phyloP scores from a whole-genome alignment of 2,888 invertebrate species.

The Orthonychiurus folsomi region DNA sequence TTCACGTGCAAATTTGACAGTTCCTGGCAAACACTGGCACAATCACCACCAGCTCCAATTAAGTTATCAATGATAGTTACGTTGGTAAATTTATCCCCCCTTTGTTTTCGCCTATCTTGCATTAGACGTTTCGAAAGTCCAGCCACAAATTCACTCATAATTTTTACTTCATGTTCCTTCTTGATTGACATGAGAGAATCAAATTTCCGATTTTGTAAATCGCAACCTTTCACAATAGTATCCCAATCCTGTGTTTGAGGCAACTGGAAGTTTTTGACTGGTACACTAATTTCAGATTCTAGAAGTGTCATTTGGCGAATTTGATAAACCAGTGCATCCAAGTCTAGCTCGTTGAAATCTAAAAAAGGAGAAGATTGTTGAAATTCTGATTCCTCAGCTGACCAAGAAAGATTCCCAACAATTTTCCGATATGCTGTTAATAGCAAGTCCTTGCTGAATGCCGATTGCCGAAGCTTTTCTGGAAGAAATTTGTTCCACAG shows the following conservation, averaged over 20 bases:
- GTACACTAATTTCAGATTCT: not conserved
- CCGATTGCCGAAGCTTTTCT: constrained; percentile 45
- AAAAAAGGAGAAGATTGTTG: no score
- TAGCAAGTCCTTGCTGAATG: not conserved
- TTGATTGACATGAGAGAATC: constrained; percentile 62
- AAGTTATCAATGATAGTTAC: no score
- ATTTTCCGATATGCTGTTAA: not conserved
- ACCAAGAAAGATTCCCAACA: constrained; percentile 2
- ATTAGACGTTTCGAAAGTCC: constrained; percentile 45
- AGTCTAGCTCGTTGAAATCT: constrained; percentile 1
- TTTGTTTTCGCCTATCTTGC: not conserved
- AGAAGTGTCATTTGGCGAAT: not conserved
- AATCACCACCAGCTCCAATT: not conserved
- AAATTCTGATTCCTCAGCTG: not conserved
- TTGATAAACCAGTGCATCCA: not conserved
- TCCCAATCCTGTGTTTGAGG: not conserved
- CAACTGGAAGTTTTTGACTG: not conserved
- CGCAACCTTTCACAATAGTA: not conserved
- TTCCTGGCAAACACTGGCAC: not conserved
- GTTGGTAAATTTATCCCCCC: constrained; percentile 38
- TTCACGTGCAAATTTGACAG: not conserved
- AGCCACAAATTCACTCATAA: constrained; percentile 55
- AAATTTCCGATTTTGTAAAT: constrained; percentile 21
- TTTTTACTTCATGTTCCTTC: constrained; percentile 70
- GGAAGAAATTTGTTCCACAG: constrained; percentile 59